phyloP scores from a whole-genome alignment of 2,888 invertebrate genomes.

The Gibbula magus region DNA sequence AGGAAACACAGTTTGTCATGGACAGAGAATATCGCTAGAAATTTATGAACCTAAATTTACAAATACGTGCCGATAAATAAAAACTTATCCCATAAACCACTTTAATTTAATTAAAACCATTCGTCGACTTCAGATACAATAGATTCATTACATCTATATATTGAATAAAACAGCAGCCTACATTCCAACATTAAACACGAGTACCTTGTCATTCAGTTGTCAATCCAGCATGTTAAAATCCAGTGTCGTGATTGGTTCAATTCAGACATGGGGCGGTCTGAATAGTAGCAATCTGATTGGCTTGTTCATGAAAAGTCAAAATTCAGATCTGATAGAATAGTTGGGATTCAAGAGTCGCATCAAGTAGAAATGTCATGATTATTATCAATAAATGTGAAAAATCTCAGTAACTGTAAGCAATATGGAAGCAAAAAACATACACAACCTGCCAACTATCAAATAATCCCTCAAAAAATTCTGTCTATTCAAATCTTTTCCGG shows the following conservation, averaged over 20 bases:
- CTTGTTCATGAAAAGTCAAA: too few species aligned
- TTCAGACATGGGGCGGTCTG: constrained; percentile 22
- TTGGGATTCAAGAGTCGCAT: too few species aligned
- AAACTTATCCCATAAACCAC: constrained; percentile 18
- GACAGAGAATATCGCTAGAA: constrained; percentile 14
- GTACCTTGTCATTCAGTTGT: neutral
- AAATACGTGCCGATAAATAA: constrained; percentile 22
- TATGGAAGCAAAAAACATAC: constrained; percentile 3
- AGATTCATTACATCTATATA: neutral
- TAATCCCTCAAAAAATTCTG: neutral
- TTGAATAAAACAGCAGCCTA: constrained; percentile 9
- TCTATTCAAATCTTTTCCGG: too few species aligned
- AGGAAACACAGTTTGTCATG: neutral
- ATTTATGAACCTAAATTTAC: constrained; percentile 20
- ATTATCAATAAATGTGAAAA: neutral
- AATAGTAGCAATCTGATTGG: neutral
- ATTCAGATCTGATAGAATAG: too few species aligned
- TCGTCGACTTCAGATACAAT: constrained; percentile 4
- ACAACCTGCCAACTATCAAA: neutral
- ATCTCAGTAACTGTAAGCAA: neutral
- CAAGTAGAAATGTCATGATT: neutral
- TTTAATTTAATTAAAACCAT: neutral
- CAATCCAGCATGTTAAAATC: neutral
- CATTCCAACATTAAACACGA: constrained; percentile 2
- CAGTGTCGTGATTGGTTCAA: neutral